Base-by-base conservation (phyloP, 35 echinoderm and acorn worm genomes). In the Acanthaster planci region DNA sequence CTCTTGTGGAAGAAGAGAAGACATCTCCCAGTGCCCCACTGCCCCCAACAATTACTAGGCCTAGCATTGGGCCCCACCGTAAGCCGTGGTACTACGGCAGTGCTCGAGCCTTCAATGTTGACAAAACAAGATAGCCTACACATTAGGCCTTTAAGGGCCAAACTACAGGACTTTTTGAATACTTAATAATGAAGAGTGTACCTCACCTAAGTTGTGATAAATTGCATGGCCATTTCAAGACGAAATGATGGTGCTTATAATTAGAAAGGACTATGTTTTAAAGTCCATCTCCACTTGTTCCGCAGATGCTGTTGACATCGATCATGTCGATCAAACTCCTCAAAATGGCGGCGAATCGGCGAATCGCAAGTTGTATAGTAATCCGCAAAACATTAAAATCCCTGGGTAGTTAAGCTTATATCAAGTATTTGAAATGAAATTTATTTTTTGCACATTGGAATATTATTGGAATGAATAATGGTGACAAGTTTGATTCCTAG, bases 301-400 rank as follows among this genome's bases (percentile, higher is more conserved):
- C 64, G 23, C 26, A 26, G 26, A 59, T 72, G 26, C 30, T 72
- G 64, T 72, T 72, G 64, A 31, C 34, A 72, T 72, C 64, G 23
- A 72, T 72, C 34, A 29, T 8, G 14, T 7, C 26, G 19, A 18
- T 3, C 27, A 59, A 18, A 18, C n/a, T n/a, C 64, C 23, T 31
- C 64, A 72, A 72, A 72, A 72, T 72, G 64, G 64, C 64, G 64
- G 10, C 64, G 26, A 15, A 72, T 27, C 26, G 64, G 14, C 64
- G 34, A 35, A 72, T 35, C 34, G 19, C 22, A 72, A 72, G 64
- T 72, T 72, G 30, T 26, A 72, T 14, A 72, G 22, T 72, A 72
- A 10, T 72, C 9, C 64, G 64, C 64, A 4, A 6, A 72, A 9
- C 12, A 72, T 14, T 72, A 26, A 36, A 72, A 72, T n/a, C 56